phyloP scores from a whole-genome alignment of 1,140 invertebrate genomes.

The Polypedilum vanderplanki region DNA sequence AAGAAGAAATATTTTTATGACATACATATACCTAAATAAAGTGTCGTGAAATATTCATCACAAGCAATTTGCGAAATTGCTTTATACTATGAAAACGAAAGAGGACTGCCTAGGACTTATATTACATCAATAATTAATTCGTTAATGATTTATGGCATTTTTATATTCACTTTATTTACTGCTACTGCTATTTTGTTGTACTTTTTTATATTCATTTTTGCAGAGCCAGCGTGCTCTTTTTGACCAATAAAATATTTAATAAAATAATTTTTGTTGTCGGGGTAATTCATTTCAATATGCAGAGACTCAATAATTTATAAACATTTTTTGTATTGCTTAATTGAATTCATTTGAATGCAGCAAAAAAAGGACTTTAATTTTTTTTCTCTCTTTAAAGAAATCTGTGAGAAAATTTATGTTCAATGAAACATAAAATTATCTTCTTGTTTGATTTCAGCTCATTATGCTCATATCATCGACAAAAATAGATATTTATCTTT shows the following conservation, averaged over 20 bases:
- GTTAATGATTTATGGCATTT: constrained; percentile 21
- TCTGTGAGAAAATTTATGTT: neutral
- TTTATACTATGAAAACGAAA: neutral
- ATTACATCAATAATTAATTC: constrained; percentile 27
- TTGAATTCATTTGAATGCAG: too few relatives aligned
- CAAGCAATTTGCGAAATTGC: constrained; percentile 27
- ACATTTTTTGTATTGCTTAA: neutral
- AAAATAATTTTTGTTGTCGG: neutral
- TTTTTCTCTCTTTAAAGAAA: constrained; percentile 3
- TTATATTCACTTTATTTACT: constrained; percentile 1
- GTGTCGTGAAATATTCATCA: constrained; percentile 26
- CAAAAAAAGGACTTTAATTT: neutral
- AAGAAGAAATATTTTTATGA: constrained; percentile 13
- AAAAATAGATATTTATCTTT: too few relatives aligned
- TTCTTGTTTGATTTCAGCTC: too few relatives aligned
- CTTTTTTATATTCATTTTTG: too few relatives aligned
- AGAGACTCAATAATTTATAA: neutral
- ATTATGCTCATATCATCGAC: too few relatives aligned
- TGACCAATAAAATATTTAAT: constrained; percentile 15
- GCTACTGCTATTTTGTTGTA: too few relatives aligned
- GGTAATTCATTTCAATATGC: neutral
- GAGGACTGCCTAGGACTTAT: constrained; percentile 10
- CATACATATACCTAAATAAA: neutral
- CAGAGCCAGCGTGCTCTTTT: neutral
- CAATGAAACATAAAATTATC: neutral